These are phyloP conservation scores for Colaptes auratus DNA, from an alignment of 2,113 vertebrate genomes.

Conservation along the genomic window DNA sequence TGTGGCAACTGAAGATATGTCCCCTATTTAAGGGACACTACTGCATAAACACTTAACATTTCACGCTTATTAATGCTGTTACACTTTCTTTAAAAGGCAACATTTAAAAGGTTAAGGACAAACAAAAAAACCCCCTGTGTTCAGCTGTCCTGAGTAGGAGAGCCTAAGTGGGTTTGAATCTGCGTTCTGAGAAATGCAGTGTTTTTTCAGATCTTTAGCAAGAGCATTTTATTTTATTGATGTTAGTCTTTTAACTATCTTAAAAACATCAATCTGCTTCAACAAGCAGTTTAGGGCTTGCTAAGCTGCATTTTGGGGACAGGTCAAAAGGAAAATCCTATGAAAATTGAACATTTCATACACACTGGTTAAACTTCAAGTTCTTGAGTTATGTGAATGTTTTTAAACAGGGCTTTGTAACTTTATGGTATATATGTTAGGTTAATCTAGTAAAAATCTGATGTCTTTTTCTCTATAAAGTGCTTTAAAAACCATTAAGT, in stretches of 20 bases:
- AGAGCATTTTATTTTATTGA: neutral
- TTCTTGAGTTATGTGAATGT: neutral
- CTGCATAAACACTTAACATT: conserved; percentile 4
- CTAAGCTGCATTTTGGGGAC: neutral
- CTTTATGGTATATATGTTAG: neutral
- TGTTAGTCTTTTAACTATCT: neutral
- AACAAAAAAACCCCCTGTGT: neutral
- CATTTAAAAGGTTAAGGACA: neutral
- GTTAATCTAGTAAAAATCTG: neutral
- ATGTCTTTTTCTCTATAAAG: neutral
- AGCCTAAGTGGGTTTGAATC: neutral
- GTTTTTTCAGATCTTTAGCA: neutral
- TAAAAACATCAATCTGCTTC: neutral
- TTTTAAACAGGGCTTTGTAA: neutral
- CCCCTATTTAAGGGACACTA: neutral
- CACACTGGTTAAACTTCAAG: neutral
- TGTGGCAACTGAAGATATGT: neutral
- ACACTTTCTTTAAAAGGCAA: neutral
- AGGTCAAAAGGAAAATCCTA: neutral
- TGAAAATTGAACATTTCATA: neutral
- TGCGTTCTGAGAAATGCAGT: neutral
- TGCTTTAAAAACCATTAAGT: neutral
- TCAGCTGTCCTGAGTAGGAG: neutral
- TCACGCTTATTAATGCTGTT: neutral
- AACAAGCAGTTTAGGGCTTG: neutral